phyloP scores from a whole-genome alignment of 2,888 invertebrate species.

The Lumbricus terrestris region DNA sequence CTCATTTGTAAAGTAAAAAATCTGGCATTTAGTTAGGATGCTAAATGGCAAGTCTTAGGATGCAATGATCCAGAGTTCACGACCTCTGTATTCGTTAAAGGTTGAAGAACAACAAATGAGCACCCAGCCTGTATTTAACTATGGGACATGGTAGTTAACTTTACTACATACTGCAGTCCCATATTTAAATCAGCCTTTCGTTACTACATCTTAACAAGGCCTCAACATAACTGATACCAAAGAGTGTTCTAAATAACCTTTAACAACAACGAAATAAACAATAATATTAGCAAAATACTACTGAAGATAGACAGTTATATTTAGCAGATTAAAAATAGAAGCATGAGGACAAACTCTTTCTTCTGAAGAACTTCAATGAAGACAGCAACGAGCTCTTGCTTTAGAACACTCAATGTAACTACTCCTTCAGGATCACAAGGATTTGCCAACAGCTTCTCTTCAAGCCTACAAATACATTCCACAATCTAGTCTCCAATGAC shows the following conservation, averaged over 20 bases:
- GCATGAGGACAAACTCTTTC: neutral
- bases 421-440: neutral
- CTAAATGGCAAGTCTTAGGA: no score
- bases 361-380: slow-evolving; percentile 14
- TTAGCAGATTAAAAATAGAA: neutral
- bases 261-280: neutral
- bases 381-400: slow-evolving; percentile 9
- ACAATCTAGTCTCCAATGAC: neutral
- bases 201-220: neutral
- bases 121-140: no score
- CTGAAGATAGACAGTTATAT: neutral
- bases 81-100: no score
- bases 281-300: neutral
- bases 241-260: no score
- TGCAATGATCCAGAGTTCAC: no score
- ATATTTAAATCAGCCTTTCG: neutral
- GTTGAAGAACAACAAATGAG: no score
- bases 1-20: no score
- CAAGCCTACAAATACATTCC: neutral
- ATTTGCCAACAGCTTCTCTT: slow-evolving; percentile 13
- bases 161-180: neutral
- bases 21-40: no score
- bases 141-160: no score
- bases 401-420: slow-evolving; percentile 29
- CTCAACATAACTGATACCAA: neutral